These are phyloP conservation scores for Stenotaenia linearis DNA, from an alignment of 2,888 invertebrate species.

Conservation along the genomic window DNA sequence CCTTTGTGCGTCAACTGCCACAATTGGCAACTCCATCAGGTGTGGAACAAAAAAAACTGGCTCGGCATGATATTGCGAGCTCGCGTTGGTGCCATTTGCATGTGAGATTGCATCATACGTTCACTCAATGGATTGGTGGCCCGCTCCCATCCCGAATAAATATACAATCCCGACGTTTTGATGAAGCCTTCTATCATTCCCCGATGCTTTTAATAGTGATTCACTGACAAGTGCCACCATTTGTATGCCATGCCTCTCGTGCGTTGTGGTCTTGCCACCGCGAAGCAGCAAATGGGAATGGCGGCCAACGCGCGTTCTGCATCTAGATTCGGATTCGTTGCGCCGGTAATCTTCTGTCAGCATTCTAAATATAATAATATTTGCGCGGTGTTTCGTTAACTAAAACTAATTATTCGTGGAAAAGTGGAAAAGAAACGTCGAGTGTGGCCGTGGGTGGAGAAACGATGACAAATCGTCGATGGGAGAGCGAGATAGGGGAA, in stretches of 20 bases:
- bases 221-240: conserved; percentile 15
- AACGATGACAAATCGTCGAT: not conserved
- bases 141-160: conserved; percentile 10
- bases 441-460: not conserved
- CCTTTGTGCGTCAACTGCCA: conserved; percentile 15
- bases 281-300: conserved; percentile 19
- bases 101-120: conserved; percentile 6
- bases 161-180: conserved; percentile 19
- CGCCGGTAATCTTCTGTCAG: not conserved
- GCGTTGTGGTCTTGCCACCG: conserved; percentile 9
- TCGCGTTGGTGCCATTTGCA: conserved; percentile 15
- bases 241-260: conserved; percentile 11
- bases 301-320: not conserved
- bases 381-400: not conserved
- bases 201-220: conserved; percentile 15
- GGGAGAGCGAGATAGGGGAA: not conserved
- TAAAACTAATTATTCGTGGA: not conserved
- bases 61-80: not conserved
- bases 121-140: conserved; percentile 11
- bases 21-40: conserved; percentile 19
- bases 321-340: not conserved
- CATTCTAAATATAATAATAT: not conserved
- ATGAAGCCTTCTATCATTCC: conserved; percentile 19
- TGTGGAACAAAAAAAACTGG: not conserved
- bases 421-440: not conserved